Evolutionary conservation across 2,797 vertebrate species (phyloP).

Genomic region (Coendou prehensilis): DNA sequence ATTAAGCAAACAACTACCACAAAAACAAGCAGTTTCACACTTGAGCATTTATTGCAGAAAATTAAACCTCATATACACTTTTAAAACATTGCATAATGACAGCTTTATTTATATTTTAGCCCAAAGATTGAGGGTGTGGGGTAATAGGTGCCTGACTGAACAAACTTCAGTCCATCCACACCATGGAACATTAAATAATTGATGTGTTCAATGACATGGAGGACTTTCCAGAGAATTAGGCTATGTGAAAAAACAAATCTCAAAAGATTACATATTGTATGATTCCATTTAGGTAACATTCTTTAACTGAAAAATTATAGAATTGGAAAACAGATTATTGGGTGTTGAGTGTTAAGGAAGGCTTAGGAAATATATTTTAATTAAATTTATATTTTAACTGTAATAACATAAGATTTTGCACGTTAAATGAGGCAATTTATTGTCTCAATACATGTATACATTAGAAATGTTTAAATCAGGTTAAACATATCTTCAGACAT

Average conservation of each 20-base stretch:
- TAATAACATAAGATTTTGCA: neutral
- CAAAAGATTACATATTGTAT: neutral
- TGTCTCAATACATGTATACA: neutral
- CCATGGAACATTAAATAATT: neutral
- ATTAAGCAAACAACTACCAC: neutral
- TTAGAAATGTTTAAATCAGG: neutral
- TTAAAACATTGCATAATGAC: neutral
- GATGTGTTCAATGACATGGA: neutral
- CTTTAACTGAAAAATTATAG: neutral
- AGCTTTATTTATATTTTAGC: neutral
- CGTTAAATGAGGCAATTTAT: too few relatives aligned
- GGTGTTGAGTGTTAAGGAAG: neutral
- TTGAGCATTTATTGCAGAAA: neutral
- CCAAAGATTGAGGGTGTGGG: neutral
- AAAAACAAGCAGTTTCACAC: neutral
- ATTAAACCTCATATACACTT: neutral
- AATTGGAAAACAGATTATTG: neutral
- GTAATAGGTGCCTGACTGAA: neutral
- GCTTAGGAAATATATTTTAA: neutral
- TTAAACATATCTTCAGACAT: neutral
- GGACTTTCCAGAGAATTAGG: neutral
- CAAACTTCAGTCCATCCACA: neutral
- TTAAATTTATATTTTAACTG: neutral
- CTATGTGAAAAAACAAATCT: neutral
- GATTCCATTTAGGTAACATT: neutral